phyloP scores from a whole-genome alignment of 2,113 vertebrate species.

The Apistogramma diplotaenia region DNA sequence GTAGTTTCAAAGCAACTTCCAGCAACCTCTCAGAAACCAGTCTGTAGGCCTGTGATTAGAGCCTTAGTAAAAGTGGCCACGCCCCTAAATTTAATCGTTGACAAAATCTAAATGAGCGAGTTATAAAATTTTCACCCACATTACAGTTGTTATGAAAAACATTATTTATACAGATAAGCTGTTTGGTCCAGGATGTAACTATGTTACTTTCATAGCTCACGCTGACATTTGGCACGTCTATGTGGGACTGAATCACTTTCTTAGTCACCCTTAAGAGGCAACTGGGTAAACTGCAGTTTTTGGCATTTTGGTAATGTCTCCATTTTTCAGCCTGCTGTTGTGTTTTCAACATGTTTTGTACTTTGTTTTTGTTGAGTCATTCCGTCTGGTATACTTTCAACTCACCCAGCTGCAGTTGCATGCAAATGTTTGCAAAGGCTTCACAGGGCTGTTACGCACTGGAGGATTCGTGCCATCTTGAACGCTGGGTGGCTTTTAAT shows the following conservation, averaged over 20 bases:
- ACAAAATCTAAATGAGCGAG: neutral
- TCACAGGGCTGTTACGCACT: no score
- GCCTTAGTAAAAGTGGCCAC: neutral
- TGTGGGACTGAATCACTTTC: neutral
- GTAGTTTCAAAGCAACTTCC: neutral
- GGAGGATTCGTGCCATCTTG: no score
- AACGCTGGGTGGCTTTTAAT: no score
- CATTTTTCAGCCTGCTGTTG: fast-evolving
- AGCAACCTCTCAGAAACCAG: neutral
- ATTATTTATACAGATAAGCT: neutral
- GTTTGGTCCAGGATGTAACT: neutral
- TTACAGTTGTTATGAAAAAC: neutral
- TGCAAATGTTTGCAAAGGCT: no score
- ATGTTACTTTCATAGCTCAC: neutral
- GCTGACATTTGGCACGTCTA: neutral
- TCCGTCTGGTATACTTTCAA: no score
- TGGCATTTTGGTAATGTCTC: neutral
- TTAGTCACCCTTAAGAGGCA: neutral
- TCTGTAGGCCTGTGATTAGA: neutral
- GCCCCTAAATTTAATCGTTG: neutral
- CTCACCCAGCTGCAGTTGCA: no score
- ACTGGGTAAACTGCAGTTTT: neutral
- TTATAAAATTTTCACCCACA: neutral
- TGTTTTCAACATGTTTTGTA: neutral
- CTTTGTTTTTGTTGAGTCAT: no score